phyloP scores from a whole-genome alignment of 2,888 invertebrate species.

The Dichetophora obliterata region DNA sequence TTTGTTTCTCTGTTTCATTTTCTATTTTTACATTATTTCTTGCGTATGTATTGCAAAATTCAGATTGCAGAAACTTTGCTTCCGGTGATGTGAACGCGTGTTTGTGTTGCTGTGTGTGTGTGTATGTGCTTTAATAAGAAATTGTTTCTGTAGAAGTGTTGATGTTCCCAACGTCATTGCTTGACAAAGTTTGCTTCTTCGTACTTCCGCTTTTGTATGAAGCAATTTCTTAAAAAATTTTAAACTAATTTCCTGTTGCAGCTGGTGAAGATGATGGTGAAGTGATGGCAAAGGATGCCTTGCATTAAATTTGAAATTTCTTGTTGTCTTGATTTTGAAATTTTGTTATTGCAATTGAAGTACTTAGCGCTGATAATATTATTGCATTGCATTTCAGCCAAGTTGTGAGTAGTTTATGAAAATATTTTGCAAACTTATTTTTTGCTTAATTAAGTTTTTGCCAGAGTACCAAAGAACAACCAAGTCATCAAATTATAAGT shows the following conservation, averaged over 20 bases:
- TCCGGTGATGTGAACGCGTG: background rate
- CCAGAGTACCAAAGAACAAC: too few relatives aligned
- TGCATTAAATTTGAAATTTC: background rate
- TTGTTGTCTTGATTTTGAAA: background rate
- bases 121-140: background rate
- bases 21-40: background rate
- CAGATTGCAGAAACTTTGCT: constrained; percentile 1
- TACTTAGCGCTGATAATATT: too few relatives aligned
- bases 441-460: too few relatives aligned
- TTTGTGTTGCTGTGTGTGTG: background rate
- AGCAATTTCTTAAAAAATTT: background rate
- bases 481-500: too few relatives aligned
- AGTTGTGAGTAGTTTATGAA: too few relatives aligned
- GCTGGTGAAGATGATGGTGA: background rate
- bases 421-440: too few relatives aligned
- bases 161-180: constrained; percentile 2
- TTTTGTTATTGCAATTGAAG: background rate
- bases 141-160: constrained; percentile 20
- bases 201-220: background rate
- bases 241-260: background rate
- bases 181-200: constrained; percentile 6
- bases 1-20: background rate
- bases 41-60: constrained; percentile 1
- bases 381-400: too few relatives aligned
- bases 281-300: background rate